Conservation (phyloP, 2,888 invertebrate species). For the Ganaspis brasiliensis region DNA sequence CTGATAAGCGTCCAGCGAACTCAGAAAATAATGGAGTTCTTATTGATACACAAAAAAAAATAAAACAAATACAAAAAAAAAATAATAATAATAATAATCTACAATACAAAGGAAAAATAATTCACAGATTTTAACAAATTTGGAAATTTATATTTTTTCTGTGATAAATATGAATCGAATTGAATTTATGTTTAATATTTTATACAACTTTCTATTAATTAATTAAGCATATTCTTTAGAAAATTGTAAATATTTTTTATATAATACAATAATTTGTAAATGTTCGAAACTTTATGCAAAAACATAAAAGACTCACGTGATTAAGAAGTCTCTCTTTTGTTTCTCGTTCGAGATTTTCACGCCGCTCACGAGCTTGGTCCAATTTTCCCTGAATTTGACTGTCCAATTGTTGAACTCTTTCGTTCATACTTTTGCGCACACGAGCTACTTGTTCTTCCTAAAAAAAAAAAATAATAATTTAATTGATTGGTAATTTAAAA, state of each 20-base stretch:
- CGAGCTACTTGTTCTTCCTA: constrained; percentile 90
- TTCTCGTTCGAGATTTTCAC: constrained; percentile 88
- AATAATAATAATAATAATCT: neutral
- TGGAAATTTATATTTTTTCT: too few relatives aligned
- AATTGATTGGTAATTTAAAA: constrained; percentile 9
- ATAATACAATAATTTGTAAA: too few relatives aligned
- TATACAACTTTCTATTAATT: too few relatives aligned
- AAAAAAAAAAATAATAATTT: constrained; percentile 58
- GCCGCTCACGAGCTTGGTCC: constrained; percentile 87
- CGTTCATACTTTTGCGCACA: constrained; percentile 86
- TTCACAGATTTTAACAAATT: neutral
- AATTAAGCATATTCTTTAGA: too few relatives aligned
- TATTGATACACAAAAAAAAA: neutral
- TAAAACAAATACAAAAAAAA: neutral
- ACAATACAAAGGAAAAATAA: neutral
- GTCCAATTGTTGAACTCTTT: constrained; percentile 87
- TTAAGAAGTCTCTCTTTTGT: constrained; percentile 89
- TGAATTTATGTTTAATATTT: too few relatives aligned
- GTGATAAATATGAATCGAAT: too few relatives aligned
- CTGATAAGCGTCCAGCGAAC: constrained; percentile 49
- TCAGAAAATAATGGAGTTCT: neutral
- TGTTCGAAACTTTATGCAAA: too few relatives aligned
- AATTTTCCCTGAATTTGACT: constrained; percentile 87
- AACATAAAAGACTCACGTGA: constrained; percentile 86
- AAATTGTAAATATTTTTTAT: neutral